Evolutionary conservation across 2,797 vertebrate species (phyloP), one percentile per base, ranked within the genome.

Genomic region (Chelon auratus): DNA sequence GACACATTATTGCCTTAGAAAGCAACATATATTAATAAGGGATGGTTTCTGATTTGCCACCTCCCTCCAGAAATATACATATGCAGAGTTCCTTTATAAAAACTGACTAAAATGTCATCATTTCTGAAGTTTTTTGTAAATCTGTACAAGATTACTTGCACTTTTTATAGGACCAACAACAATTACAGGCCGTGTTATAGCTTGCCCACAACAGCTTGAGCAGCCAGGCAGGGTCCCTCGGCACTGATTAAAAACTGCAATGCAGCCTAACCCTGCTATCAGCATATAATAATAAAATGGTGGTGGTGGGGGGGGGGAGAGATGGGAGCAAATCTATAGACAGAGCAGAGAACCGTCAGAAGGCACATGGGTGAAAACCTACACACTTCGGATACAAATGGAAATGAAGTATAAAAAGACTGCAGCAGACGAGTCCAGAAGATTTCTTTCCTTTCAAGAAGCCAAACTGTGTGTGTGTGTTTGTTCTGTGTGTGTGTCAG

Each of bases 211-310:
- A 78, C 57, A 62, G 62, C 74, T 76, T 81, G 67, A 66, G 78
- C 14, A 68, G 77, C 75, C 78, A 78, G 72, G 82, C 55, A 33
- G 60, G 48, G 52, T 64, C 68, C 75, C 62, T 55, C 17, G 59
- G 7, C 55, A 33, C 48, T 84, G 77, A 90, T 78, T 89, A 85
- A 90, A 87, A 84, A 83, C 75, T 63, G 78, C 78, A 84, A 64
- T 81, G 81, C 71, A 62, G 78, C 69, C 70, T 72, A 58, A 81
- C 53, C 33, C 68, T 45, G 73, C 75, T 62, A 80, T 86, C 84
- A 82, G 85, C 59, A 64, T 81, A 76, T 79, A 74, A 86, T 78
- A 74, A 84, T 75, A 81, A 77, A 77, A 81, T 22, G 12, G 39
- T 11, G n/a, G n/a, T n/a, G n/a, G n/a, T n/a, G n/a, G n/a, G n/a